Percentiles rank a stretch among this genome's conserved stretches.
These are phyloP conservation scores for Zaprionus obscuricornis DNA, from an alignment of 2,888 invertebrate genomes.

Conservation along the genomic window DNA sequence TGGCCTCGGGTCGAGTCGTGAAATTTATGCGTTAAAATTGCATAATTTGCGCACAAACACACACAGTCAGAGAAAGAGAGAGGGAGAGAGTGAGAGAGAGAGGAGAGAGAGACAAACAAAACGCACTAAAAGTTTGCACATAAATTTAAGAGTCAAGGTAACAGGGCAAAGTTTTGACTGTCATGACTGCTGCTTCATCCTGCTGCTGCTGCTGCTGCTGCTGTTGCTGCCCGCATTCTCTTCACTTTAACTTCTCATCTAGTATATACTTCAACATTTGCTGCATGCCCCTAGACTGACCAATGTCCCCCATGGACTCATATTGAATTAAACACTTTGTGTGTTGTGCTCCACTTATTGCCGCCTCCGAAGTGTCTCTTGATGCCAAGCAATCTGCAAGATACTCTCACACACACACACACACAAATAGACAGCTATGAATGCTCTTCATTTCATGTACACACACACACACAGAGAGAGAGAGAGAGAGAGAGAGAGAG, in stretches of 20 bases:
- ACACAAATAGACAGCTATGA: conserved; percentile 13
- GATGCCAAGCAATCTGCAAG: conserved; percentile 32
- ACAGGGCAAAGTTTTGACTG: conserved; percentile 64
- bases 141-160: conserved; percentile 74
- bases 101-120: conserved; percentile 19
- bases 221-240: neutral
- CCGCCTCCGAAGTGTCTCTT: conserved; percentile 37
- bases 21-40: conserved; percentile 76
- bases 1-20: conserved; percentile 38
- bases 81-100: conserved; percentile 8
- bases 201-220: neutral
- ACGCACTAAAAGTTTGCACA: conserved; percentile 62
- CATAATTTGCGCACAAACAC: conserved; percentile 61
- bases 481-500: too few species aligned
- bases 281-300: conserved; percentile 29
- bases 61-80: conserved; percentile 13
- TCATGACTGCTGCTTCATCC: neutral
- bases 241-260: too few species aligned
- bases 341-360: conserved; percentile 39
- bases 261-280: too few species aligned
- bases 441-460: too few species aligned
- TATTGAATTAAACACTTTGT: conserved; percentile 74
- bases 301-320: conserved; percentile 31
- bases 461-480: neutral
- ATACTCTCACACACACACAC: conserved; percentile 11